A percentile compares a stretch with the other conserved stretches of the same genome.
Conservation (phyloP, 37 sponge, comb jelly and placozoan genomes). For the Cladorhizidae sp. region DNA sequence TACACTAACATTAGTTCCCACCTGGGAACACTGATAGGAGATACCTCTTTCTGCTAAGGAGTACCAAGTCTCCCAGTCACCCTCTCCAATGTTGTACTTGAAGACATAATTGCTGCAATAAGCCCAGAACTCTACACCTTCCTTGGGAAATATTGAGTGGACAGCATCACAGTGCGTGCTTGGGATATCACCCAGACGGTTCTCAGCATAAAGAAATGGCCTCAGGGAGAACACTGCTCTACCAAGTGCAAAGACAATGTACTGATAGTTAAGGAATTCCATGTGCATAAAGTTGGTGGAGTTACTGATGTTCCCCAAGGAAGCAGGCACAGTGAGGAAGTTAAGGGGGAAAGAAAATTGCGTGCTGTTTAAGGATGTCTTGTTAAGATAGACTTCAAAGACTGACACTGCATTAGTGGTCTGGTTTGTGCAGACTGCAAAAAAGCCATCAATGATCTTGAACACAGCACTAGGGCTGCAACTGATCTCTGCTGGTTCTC, state of each 20-base stretch:
- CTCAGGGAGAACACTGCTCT: background rate
- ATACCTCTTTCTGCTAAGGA: background rate
- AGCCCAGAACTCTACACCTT: background rate
- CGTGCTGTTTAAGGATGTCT: background rate
- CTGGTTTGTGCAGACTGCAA: background rate
- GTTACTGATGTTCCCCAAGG: background rate
- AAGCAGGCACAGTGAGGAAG: background rate
- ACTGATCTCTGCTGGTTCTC: background rate
- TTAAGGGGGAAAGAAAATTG: background rate
- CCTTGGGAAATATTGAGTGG: background rate
- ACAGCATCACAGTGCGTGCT: background rate
- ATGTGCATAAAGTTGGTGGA: slow-evolving; percentile 1
- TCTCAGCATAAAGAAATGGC: background rate
- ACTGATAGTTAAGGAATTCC: background rate
- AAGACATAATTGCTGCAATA: background rate
- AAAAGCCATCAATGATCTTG: background rate
- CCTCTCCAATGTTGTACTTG: background rate
- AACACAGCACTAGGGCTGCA: slow-evolving; percentile 1
- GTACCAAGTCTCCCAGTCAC: background rate
- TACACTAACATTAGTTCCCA: background rate
- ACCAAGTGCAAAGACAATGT: background rate
- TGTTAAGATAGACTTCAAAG: background rate
- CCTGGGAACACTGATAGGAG: background rate
- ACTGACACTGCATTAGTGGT: background rate
- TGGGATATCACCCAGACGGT: background rate